Percentiles rank a stretch among this genome's conserved stretches.
Conservation (phyloP, 2,888 invertebrate genomes). For the Pimpla rufipes region DNA sequence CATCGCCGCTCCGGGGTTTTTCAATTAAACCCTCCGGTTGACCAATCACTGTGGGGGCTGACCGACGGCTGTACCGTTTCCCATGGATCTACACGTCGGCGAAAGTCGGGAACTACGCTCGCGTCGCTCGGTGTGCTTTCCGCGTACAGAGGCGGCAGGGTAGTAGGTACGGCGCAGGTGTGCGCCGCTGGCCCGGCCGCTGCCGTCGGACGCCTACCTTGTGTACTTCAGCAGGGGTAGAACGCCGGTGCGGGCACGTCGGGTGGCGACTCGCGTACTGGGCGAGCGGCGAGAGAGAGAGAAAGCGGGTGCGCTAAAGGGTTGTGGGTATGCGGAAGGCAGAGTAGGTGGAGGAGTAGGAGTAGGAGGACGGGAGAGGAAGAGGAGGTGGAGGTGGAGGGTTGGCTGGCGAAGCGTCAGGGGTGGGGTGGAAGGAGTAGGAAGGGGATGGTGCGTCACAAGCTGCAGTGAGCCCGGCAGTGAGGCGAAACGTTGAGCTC, state of each 20-base stretch:
- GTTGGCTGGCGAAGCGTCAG: slow-evolving; percentile 68
- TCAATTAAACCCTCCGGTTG: not conserved
- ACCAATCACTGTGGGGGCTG: not conserved
- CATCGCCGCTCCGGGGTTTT: not conserved
- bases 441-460: slow-evolving; percentile 83
- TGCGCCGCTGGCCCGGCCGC: slow-evolving; percentile 79
- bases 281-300: slow-evolving; percentile 52
- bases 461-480: slow-evolving; percentile 85
- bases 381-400: slow-evolving; percentile 60
- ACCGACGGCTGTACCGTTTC: not conserved
- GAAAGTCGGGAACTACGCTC: slow-evolving; percentile 12
- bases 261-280: slow-evolving; percentile 62
- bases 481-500: slow-evolving; percentile 84
- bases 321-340: slow-evolving; percentile 69
- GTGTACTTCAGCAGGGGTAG: slow-evolving; percentile 75
- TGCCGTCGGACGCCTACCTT: slow-evolving; percentile 75
- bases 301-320: slow-evolving; percentile 64
- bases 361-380: slow-evolving; percentile 41
- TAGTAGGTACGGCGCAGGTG: slow-evolving; percentile 78
- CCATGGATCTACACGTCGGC: not conserved
- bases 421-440: slow-evolving; percentile 70
- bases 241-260: slow-evolving; percentile 71
- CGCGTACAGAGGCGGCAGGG: slow-evolving; percentile 13
- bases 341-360: slow-evolving; percentile 55
- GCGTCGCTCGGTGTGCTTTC: not conserved